A percentile compares a stretch with the other conserved stretches of the same genome.
These are phyloP conservation scores for Thera britannica DNA, from an alignment of 2,888 invertebrate genomes.

Conservation along the genomic window DNA sequence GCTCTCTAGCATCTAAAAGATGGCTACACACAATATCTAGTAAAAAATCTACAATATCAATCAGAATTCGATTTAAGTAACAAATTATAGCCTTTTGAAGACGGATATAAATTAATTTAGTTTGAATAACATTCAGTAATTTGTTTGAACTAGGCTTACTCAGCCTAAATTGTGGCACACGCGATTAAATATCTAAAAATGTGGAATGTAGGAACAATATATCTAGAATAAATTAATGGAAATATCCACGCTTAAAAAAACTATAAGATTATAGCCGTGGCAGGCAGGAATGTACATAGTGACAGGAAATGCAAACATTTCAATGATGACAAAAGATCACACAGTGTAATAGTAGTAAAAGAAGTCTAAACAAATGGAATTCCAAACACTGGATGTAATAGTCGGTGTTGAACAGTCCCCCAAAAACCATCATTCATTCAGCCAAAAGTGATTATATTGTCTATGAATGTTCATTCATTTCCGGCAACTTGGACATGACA, in stretches of 20 bases:
- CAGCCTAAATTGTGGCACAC: constrained; percentile 22
- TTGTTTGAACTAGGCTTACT: constrained; percentile 4
- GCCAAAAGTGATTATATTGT: too few relatives aligned
- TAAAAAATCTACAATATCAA: constrained; percentile 32
- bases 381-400: neutral
- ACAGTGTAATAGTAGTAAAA: constrained; percentile 11
- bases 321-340: constrained; percentile 29
- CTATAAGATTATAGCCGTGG: constrained; percentile 1
- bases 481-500: too few relatives aligned
- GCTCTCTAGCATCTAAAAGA: constrained; percentile 18
- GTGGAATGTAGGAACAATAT: constrained; percentile 22
- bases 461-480: too few relatives aligned
- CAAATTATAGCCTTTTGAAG: constrained; percentile 19
- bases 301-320: neutral
- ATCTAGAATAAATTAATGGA: neutral
- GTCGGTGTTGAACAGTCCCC: neutral
- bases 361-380: neutral
- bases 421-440: neutral
- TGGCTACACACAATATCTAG: constrained; percentile 22
- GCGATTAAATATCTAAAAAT: constrained; percentile 13
- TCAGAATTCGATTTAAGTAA: constrained; percentile 18
- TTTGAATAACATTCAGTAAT: constrained; percentile 1
- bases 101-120: constrained; percentile 15
- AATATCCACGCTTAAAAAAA: neutral
- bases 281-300: constrained; percentile 12